Conservation (phyloP, 1,140 invertebrate genomes). For the Musca vetustissima region DNA sequence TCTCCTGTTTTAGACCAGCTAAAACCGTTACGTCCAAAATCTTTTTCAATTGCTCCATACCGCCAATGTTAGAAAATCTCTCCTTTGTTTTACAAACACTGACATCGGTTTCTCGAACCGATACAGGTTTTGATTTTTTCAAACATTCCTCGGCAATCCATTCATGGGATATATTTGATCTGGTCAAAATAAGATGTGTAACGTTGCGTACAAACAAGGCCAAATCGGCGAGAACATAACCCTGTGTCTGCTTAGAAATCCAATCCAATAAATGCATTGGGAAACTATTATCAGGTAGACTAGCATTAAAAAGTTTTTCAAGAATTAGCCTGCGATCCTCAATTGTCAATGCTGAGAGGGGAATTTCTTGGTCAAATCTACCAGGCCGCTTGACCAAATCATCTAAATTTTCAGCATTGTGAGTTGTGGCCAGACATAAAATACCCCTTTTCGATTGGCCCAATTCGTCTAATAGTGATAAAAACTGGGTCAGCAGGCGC, state of each 20-base stretch:
- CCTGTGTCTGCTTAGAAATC: slow-evolving; percentile 44
- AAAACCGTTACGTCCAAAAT: slow-evolving; percentile 65
- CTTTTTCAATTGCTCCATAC: slow-evolving; percentile 65
- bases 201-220: slow-evolving; percentile 37
- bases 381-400: slow-evolving; percentile 47
- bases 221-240: slow-evolving; percentile 44
- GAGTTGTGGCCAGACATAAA: slow-evolving; percentile 55
- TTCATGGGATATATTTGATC: not conserved
- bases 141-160: not conserved
- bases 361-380: slow-evolving; percentile 52
- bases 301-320: slow-evolving; percentile 13
- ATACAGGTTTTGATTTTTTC: slow-evolving; percentile 50
- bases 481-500: slow-evolving; percentile 48
- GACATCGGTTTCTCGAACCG: slow-evolving; percentile 60
- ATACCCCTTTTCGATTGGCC: slow-evolving; percentile 36
- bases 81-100: slow-evolving; percentile 56
- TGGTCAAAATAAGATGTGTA: slow-evolving; percentile 26
- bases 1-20: slow-evolving; percentile 66
- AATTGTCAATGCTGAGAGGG: slow-evolving; percentile 67
- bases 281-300: slow-evolving; percentile 4
- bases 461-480: slow-evolving; percentile 52
- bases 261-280: slow-evolving; percentile 28
- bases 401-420: slow-evolving; percentile 48
- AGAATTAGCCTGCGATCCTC: slow-evolving; percentile 35
- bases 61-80: slow-evolving; percentile 66